Evolutionary conservation across 2,797 vertebrate species (phyloP), one percentile per base, ranked within the genome.

Genomic region (Eidolon dupreanum): DNA sequence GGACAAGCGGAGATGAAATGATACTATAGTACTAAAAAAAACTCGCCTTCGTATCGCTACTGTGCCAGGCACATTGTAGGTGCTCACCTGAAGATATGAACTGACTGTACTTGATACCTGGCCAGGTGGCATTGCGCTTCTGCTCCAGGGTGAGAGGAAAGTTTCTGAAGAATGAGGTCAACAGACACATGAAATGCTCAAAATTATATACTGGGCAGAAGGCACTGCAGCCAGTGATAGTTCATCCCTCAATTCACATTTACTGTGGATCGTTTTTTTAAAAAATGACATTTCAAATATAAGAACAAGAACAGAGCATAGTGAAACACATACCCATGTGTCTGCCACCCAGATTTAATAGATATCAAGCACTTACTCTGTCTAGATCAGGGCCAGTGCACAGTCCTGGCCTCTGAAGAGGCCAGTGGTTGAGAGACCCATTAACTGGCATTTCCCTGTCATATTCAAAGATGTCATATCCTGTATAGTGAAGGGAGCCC

Each of bases 31-130:
- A 8, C 19, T 68, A 31, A 31, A 26, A 19, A 74, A 61, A 33
- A 0, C 33, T 51, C 20, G 17, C 1, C 31, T 19, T 51, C 3
- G 0, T 59, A 68, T 41, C 2, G 0, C 38, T 10, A 0, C 79
- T 15, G 12, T 38, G 63, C 63, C 6, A 12, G 36, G 84, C 46
- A 2, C 0, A 1, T 4, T 6, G 16, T 41, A 9, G 31, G 16
- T 6, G 46, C 79, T 65, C 26, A 33, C 28, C 6, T 28, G 85
- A 77, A 61, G 63, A 28, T 41, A 26, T 16, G 74, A 46, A 63
- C 51, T 11, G 8, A 59, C n/a, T 24, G 26, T 2, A 0, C 24
- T 28, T 1, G 2, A 2, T 55, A 19, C 5, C 63, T 65, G 75
- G 43, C 59, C 46, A 10, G 46, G 22, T 36, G 22, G 33, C n/a